phyloP scores from a whole-genome alignment of 2,113 vertebrate genomes.

The Taxidea taxus region DNA sequence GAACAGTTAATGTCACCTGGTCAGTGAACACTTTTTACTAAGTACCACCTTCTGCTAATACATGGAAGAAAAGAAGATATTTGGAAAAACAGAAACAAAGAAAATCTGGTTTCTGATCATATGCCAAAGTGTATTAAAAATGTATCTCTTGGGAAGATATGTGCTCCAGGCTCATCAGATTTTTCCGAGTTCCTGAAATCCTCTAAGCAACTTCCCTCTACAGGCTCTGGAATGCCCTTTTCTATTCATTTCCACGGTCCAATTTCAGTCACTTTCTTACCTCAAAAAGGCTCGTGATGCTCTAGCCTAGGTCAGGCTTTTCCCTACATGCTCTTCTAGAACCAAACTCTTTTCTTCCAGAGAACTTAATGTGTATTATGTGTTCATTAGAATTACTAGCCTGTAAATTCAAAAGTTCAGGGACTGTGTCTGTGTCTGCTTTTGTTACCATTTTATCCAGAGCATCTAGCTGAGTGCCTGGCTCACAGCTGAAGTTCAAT shows the following conservation, averaged over 20 bases:
- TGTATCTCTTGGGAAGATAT: neutral
- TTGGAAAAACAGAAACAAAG: neutral
- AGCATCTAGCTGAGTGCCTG: neutral
- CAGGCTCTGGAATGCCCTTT: neutral
- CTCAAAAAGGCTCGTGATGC: neutral
- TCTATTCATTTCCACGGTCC: neutral
- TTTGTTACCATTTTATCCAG: neutral
- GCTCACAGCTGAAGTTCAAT: neutral
- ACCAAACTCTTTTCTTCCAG: neutral
- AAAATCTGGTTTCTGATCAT: neutral
- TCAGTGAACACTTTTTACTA: neutral
- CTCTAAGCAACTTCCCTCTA: neutral
- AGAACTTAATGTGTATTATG: neutral
- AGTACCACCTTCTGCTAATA: neutral
- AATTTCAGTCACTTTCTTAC: neutral
- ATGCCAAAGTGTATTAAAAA: neutral
- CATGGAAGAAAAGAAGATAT: neutral
- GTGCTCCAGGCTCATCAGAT: neutral
- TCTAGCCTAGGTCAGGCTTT: neutral
- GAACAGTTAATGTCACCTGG: neutral
- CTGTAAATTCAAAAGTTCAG: neutral
- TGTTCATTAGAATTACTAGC: neutral
- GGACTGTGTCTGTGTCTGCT: neutral
- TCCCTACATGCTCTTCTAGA: fast-evolving
- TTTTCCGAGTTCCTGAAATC: neutral